Evolutionary conservation across 2,888 invertebrate genomes (phyloP).

Genomic region (Polydrusus pterygomalis): DNA sequence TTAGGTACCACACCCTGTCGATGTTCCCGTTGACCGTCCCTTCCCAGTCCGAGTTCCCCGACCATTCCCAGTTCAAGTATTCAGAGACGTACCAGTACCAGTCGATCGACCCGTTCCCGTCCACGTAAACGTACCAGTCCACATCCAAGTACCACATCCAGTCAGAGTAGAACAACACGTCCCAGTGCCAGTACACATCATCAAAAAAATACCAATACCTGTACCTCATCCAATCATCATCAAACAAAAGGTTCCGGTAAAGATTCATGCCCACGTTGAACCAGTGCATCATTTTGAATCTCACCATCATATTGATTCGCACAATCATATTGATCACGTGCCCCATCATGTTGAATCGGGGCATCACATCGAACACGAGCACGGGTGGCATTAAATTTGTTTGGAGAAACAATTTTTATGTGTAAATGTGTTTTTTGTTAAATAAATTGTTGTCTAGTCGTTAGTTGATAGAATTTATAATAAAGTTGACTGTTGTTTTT

Average conservation of each 20-base stretch:
- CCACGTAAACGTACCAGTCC: constrained; percentile 65
- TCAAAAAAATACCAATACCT: constrained; percentile 70
- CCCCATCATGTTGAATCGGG: too few species aligned
- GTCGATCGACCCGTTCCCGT: constrained; percentile 58
- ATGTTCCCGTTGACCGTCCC: constrained; percentile 69
- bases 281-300: constrained; percentile 48
- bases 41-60: constrained; percentile 72
- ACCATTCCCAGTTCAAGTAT: constrained; percentile 72
- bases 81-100: constrained; percentile 68
- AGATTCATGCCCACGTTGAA: constrained; percentile 58
- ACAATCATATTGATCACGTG: constrained; percentile 23
- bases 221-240: constrained; percentile 65
- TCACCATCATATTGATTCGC: too few species aligned
- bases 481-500: constrained; percentile 28
- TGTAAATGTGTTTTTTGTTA: constrained; percentile 20
- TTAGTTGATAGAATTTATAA: constrained; percentile 33
- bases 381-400: constrained; percentile 34
- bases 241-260: constrained; percentile 59
- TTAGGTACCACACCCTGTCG: constrained; percentile 68
- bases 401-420: background rate
- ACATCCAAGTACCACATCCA: constrained; percentile 65
- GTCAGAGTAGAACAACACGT: constrained; percentile 70
- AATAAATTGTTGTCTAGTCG: constrained; percentile 50
- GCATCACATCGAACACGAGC: constrained; percentile 28
- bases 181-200: constrained; percentile 72